Evolutionary conservation across 2,888 invertebrate species (phyloP), one percentile per base, ranked within the genome.

Genomic region (Macaria liturata): DNA sequence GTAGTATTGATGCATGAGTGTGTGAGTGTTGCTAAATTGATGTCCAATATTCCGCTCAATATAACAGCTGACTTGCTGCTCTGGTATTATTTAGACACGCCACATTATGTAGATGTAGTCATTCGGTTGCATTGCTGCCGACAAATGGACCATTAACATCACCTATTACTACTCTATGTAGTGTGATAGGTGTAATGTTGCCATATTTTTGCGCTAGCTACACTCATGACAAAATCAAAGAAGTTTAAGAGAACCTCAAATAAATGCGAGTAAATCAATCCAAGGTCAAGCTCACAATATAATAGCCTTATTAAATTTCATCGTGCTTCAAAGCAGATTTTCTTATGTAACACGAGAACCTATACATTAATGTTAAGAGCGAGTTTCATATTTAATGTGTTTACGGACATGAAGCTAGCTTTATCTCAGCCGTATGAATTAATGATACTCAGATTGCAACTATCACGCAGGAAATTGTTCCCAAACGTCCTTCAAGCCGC

Each of bases 81-180:
- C 54, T 59, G 51, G 2, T 1, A 32, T 59, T 42, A 47, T 48
- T 54, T n/a, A n/a, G n/a, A n/a, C n/a, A n/a, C n/a, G n/a, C 44
- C 58, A 57, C 65, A 62, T 56, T 60, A 67, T 65, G 59, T 65
- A 63, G 61, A 65, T 65, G 57, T 42, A 64, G 64, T 59, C 55
- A 61, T 66, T 61, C 48, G 54, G 51, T 39, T 59, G 53, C 54
- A 59, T 53, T 55, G 49, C 59, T 51, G 54, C 54, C 58, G 44
- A 52, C 49, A 48, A 59, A 59, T 51, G 49, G 49, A 34, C 54
- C 47, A 49, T 55, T 49, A 52, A 32, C 39, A 44, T 42, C 51
- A 42, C 44, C n/a, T 47, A 43, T n/a, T 20, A n/a, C n/a, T n/a
- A n/a, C n/a, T n/a, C n/a, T n/a, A n/a, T 49, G 34, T 42, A 45